Evolutionary conservation across 2,888 invertebrate species (phyloP), one percentile per base, ranked within the genome.

Genomic region (Rhodophaea formosa): DNA sequence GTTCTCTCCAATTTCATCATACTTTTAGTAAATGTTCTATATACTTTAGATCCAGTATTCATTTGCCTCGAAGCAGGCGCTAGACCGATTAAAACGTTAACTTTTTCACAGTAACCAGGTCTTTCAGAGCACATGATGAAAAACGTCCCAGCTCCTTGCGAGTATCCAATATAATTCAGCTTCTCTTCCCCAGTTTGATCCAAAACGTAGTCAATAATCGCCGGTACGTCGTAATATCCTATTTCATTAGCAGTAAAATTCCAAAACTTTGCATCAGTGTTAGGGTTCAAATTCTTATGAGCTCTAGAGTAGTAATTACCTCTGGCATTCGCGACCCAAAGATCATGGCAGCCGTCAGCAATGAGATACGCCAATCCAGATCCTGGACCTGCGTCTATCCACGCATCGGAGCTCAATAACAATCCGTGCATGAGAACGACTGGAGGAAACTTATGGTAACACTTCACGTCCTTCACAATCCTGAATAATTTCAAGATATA

Each of bases 241-340:
- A 97, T 95, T 74, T 96, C 94, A 71, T 97, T 95, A 88, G 94
- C 95, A 58, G 94, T 95, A 67, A 93, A 94, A 42, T 92, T 72
- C 94, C 94, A 94, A 71, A 89, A 94, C 32, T 83, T 72, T 1
- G 71, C 29, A 43, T 92, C 84, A 42, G 58, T 68, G 0, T 70
- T 74, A 0, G 88, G 79, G 55, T 86, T 62, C 69, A 88, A 66
- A 69, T 62, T 83, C 57, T 83, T 68, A 65, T 95, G 95, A 14
- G 80, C 81, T 52, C 89, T 84, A 7, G 92, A 91, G 72, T 94
- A 94, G 60, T 81, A 73, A 51, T 79, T 84, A 0, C 84, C 84
- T 16, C 84, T 71, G 49, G 69, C 68, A 54, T 82, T 84, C 7
- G 79, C 82, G 0, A 80, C 62, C 84, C 84, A 80, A 0, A 77